Percentiles rank a stretch among this genome's conserved stretches.
Conservation (phyloP, 2,113 vertebrate genomes). For the Pelodiscus sinensis region DNA sequence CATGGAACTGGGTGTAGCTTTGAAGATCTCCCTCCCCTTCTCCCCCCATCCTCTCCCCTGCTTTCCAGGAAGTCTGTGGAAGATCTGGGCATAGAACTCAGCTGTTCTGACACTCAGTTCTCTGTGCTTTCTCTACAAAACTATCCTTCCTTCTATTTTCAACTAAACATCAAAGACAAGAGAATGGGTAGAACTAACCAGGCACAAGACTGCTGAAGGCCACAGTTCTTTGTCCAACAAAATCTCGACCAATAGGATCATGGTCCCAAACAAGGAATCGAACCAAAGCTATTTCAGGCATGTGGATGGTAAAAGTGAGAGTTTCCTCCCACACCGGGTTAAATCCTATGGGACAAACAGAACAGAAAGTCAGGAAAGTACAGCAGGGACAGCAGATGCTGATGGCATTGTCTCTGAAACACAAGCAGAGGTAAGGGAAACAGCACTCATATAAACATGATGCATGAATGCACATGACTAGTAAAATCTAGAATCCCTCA, state of each 20-base stretch:
- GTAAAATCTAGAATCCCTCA: background rate
- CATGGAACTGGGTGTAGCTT: background rate
- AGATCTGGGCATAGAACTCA: fast-evolving
- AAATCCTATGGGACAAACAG: constrained; percentile 83
- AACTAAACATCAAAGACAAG: background rate
- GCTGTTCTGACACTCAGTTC: fast-evolving
- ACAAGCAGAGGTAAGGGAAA: background rate
- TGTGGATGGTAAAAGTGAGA: constrained; percentile 94
- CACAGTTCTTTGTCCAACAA: constrained; percentile 95
- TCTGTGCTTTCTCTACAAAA: background rate
- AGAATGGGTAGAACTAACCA: constrained; percentile 77
- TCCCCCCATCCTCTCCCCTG: background rate
- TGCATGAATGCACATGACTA: background rate
- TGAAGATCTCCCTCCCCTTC: background rate
- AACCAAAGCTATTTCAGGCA: constrained; percentile 94
- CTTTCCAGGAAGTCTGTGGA: fast-evolving
- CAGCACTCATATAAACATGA: background rate
- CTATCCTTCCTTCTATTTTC: background rate
- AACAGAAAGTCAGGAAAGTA: background rate
- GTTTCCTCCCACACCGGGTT: constrained; percentile 99
- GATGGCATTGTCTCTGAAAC: background rate
- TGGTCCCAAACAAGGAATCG: constrained; percentile 98
- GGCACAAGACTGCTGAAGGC: constrained; percentile 95
- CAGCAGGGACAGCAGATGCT: fast-evolving
- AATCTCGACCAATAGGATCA: constrained; percentile 96